phyloP scores from a whole-genome alignment of 2,888 invertebrate species.

The Mylabris sibirica region DNA sequence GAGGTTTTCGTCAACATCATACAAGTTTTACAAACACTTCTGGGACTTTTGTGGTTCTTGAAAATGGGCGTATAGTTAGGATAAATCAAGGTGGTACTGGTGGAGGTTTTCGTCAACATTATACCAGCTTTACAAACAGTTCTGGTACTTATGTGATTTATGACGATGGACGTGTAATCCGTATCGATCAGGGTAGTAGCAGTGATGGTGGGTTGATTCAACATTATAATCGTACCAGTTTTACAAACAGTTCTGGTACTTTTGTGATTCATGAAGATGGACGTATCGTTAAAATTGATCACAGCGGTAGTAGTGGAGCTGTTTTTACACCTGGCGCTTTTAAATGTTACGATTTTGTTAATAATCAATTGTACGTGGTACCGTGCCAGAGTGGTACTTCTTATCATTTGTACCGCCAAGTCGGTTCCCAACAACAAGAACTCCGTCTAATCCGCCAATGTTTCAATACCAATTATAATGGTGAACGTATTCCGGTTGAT shows the following conservation, averaged over 20 bases:
- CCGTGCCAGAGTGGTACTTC: conserved; percentile 2
- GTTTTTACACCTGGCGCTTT: background rate
- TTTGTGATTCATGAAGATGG: background rate
- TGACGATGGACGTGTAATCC: too few relatives aligned
- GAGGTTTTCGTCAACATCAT: too few relatives aligned
- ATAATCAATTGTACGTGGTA: background rate
- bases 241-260: conserved; percentile 1
- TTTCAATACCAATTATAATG: conserved; percentile 3
- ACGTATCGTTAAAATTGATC: background rate
- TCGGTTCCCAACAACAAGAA: background rate
- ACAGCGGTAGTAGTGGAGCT: background rate
- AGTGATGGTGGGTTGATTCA: background rate
- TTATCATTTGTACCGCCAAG: background rate
- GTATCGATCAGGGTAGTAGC: too few relatives aligned
- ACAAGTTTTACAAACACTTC: too few relatives aligned
- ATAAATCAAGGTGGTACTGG: too few relatives aligned
- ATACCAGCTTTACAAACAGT: too few relatives aligned
- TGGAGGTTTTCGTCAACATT: too few relatives aligned
- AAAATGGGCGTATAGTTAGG: too few relatives aligned
- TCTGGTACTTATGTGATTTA: too few relatives aligned
- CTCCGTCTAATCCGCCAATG: background rate
- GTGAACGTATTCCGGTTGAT: background rate
- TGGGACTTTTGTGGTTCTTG: too few relatives aligned
- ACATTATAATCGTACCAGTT: background rate
- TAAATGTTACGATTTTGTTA: conserved; percentile 9